Percentiles rank a stretch among this genome's conserved stretches.
Evolutionary conservation across 2,797 vertebrate genomes (phyloP).

Genomic region (Microctenopoma stevenorrisi): DNA sequence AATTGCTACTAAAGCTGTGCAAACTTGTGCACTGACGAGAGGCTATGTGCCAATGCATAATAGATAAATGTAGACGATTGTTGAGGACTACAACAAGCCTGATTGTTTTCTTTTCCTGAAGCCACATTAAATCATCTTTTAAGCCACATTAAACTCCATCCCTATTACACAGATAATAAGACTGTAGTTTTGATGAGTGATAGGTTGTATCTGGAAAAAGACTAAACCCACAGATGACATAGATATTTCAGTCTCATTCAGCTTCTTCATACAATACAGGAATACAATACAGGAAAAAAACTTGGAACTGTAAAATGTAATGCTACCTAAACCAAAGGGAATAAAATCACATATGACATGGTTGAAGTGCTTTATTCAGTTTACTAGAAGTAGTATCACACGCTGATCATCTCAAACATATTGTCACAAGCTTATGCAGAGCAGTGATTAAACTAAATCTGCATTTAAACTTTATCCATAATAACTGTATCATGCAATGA

Average conservation of each 20-base stretch:
- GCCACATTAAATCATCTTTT: constrained; percentile 57
- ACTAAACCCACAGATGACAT: constrained; percentile 5
- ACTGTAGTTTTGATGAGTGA: constrained; percentile 51
- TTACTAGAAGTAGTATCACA: neutral
- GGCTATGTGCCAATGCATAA: constrained; percentile 42
- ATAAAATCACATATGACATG: constrained; percentile 4
- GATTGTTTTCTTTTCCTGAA: constrained; percentile 55
- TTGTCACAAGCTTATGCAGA: neutral
- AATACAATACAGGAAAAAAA: too few species aligned
- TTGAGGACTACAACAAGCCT: constrained; percentile 26
- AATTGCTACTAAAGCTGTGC: constrained; percentile 23
- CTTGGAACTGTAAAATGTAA: neutral
- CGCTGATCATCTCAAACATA: neutral
- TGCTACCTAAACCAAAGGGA: neutral
- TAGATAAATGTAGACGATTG: constrained; percentile 42
- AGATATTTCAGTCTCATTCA: constrained; percentile 20
- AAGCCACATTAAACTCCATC: constrained; percentile 54
- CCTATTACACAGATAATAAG: constrained; percentile 44
- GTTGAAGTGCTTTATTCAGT: neutral
- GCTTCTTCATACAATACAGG: neutral
- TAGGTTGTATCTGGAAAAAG: constrained; percentile 19
- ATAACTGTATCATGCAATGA: too few species aligned
- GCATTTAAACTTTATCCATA: neutral
- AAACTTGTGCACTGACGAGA: constrained; percentile 29
- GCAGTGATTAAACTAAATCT: neutral